Base-by-base conservation (phyloP, 2,888 invertebrate genomes). In the Leptinotarsa juncta region DNA sequence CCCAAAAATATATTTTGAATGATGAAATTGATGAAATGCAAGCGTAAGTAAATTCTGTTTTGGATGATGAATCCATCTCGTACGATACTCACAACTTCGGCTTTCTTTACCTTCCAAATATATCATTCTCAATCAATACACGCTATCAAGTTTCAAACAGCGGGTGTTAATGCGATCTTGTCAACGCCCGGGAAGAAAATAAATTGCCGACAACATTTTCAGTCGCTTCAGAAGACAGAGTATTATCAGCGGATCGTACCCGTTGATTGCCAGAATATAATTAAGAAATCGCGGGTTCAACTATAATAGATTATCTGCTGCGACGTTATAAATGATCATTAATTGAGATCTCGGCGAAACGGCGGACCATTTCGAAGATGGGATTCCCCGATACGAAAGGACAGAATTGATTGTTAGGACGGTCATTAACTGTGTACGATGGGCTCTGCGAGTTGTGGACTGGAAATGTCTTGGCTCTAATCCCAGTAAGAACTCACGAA, bases 231-330 rank as follows among this genome's bases (percentile, higher is more conserved):
- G 69, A 69, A 69, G 69, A 69, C 69, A 23, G 23, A 69, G 69
- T 69, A 69, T 68, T 57, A 3, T 60, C 20, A 42, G 20, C 20
- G 23, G 69, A 69, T 69, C 62, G 18, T 18, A 60, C 32, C 67
- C 67, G 51, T 67, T 57, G 73, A 73, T 73, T 73, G 65, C 65
- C 69, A 26, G 68, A 67, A 75, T 57, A 60, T 75, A 75, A 75
- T 77, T 77, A 74, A 77, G 74, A 69, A 74, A 77, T 74, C 65
- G 74, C 77, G 74, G 60, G 71, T 65, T 66, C 49, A 72, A 65
- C 67, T 70, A 68, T 69, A 74, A 72, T 72, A 67, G 68, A 70
- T 74, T 74, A 77, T 77, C 68, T 70, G 68, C 71, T 69, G 67
- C 68, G 77, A 72, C 72, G 65, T 62, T 65, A 32, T 67, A 50